phyloP scores from a whole-genome alignment of 2,113 vertebrate species.

The Silurus asotus region DNA sequence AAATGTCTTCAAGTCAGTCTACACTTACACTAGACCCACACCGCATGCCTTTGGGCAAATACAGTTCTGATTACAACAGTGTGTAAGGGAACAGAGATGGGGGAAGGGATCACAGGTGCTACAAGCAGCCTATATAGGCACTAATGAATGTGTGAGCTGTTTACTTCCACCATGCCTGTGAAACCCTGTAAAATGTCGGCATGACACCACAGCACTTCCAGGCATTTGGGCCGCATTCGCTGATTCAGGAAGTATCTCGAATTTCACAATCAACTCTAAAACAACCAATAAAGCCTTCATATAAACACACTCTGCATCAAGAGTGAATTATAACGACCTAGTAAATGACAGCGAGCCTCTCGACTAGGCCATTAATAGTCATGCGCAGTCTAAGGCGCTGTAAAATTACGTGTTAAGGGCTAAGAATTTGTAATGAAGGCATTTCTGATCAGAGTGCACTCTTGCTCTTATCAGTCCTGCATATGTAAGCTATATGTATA shows the following conservation, averaged over 20 bases:
- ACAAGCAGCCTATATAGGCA: constrained; percentile 13
- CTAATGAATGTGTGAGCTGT: constrained; percentile 26
- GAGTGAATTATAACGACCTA: constrained; percentile 38
- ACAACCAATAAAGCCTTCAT: constrained; percentile 28
- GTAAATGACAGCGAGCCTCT: constrained; percentile 36
- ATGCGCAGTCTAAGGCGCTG: constrained; percentile 9
- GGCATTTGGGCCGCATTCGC: constrained; percentile 19
- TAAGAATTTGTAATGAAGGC: not conserved
- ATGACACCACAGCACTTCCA: constrained; percentile 16
- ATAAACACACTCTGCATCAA: constrained; percentile 21
- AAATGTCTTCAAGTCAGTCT: constrained; percentile 13
- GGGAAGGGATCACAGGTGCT: constrained; percentile 13
- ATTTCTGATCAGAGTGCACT: not conserved
- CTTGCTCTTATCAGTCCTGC: not conserved
- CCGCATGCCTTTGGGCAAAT: constrained; percentile 14
- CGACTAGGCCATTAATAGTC: constrained; percentile 36
- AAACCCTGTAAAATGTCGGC: constrained; percentile 26
- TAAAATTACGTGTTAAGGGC: not conserved
- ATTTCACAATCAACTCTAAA: constrained; percentile 39
- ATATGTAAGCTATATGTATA: not conserved
- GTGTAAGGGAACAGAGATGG: not conserved
- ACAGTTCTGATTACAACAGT: not conserved
- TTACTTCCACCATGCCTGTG: not conserved
- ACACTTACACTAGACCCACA: not conserved
- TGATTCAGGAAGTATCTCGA: constrained; percentile 44